These are phyloP conservation scores for Albula glossodonta DNA, from an alignment of 2,113 vertebrate species.

Conservation along the genomic window DNA sequence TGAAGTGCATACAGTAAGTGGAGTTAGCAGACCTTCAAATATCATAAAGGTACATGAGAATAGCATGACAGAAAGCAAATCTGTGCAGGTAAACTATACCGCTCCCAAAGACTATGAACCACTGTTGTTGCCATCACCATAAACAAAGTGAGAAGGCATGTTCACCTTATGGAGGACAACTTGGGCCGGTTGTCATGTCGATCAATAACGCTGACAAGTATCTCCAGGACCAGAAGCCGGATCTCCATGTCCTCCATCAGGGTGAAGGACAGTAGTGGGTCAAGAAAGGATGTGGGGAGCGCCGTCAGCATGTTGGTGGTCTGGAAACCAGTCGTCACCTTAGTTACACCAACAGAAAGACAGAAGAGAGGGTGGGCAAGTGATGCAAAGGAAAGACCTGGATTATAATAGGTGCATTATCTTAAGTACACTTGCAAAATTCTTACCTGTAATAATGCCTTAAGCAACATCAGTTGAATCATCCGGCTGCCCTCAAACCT, in stretches of 20 bases:
- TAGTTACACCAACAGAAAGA: background rate
- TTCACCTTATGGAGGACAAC: conserved; percentile 80
- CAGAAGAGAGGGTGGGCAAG: too few species aligned
- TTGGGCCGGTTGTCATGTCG: conserved; percentile 87
- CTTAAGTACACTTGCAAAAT: background rate
- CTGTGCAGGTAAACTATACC: too few species aligned
- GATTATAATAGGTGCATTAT: too few species aligned
- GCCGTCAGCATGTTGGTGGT: conserved; percentile 93
- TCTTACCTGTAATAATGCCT: conserved; percentile 89
- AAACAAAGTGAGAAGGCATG: too few species aligned
- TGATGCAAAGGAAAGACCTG: too few species aligned
- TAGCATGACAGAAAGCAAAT: too few species aligned
- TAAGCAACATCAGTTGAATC: conserved; percentile 93
- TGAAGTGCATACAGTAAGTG: too few species aligned
- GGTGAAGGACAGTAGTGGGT: conserved; percentile 84
- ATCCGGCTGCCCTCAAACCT: conserved; percentile 86
- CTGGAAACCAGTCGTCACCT: conserved; percentile 93
- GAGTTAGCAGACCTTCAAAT: too few species aligned
- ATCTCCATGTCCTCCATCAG: conserved; percentile 87
- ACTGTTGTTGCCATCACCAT: too few species aligned
- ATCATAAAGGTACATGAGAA: too few species aligned
- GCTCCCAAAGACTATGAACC: too few species aligned
- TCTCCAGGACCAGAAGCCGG: conserved; percentile 89
- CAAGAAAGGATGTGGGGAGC: conserved; percentile 88
- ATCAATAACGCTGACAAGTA: conserved; percentile 93